phyloP scores from a whole-genome alignment of 2,888 invertebrate species.

The Platyscelio sp. region DNA sequence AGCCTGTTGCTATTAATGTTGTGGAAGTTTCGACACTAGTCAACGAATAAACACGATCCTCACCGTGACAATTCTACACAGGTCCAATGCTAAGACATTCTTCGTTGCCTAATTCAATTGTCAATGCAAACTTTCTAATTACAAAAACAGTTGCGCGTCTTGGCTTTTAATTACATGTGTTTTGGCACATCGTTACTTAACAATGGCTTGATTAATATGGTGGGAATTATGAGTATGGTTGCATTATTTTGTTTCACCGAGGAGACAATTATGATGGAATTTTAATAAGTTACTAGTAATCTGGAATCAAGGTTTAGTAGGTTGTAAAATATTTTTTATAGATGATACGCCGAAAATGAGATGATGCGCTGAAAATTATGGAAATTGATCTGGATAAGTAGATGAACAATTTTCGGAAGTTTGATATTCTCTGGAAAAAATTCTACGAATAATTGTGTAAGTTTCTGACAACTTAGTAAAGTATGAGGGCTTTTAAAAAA shows the following conservation, averaged over 20 bases:
- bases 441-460: too few relatives aligned
- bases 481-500: too few relatives aligned
- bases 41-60: too few relatives aligned
- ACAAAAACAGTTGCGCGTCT: conserved; percentile 51
- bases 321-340: too few relatives aligned
- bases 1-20: conserved; percentile 37
- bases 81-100: conserved; percentile 56
- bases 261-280: conserved; percentile 5
- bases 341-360: too few relatives aligned
- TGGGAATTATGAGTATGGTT: conserved; percentile 29
- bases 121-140: conserved; percentile 61
- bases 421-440: too few relatives aligned
- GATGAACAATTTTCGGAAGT: too few relatives aligned
- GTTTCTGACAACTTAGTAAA: too few relatives aligned
- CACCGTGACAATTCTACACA: conserved; percentile 51
- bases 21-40: conserved; percentile 29
- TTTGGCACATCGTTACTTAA: conserved; percentile 46
- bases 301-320: too few relatives aligned
- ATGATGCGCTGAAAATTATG: too few relatives aligned
- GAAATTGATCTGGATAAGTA: too few relatives aligned
- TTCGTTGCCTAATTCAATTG: conserved; percentile 53
- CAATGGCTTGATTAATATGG: conserved; percentile 41
- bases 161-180: conserved; percentile 48
- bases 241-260: conserved; percentile 2
- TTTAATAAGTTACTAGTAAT: too few relatives aligned